These are phyloP conservation scores for Drosophila subsilvestris DNA, from an alignment of 2,888 invertebrate species.

Conservation along the genomic window DNA sequence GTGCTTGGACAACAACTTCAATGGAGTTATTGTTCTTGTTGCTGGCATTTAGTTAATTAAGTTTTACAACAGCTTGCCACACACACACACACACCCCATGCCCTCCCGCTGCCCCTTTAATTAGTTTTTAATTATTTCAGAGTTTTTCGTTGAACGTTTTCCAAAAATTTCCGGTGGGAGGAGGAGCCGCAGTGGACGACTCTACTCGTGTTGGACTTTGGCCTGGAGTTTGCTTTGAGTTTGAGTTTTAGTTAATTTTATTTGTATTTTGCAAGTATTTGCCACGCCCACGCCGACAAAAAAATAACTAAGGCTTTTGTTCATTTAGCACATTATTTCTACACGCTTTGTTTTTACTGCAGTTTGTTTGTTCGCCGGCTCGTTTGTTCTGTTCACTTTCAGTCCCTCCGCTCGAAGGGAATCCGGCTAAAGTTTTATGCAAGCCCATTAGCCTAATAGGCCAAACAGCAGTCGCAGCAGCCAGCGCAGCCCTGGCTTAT, in stretches of 20 bases:
- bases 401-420: not conserved
- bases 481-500: conserved; percentile 33
- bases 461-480: conserved; percentile 33
- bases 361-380: conserved; percentile 45
- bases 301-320: conserved; percentile 37
- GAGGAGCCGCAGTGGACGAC: conserved; percentile 19
- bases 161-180: conserved; percentile 34
- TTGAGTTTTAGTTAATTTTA: conserved; percentile 70
- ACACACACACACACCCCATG: conserved; percentile 6
- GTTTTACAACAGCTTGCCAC: conserved; percentile 67
- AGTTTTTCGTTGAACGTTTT: conserved; percentile 46
- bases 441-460: conserved; percentile 63
- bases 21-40: conserved; percentile 57
- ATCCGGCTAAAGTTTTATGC: conserved; percentile 57
- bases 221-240: conserved; percentile 52
- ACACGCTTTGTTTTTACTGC: conserved; percentile 63
- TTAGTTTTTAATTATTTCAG: conserved; percentile 75
- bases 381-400: conserved; percentile 9
- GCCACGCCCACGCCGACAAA: conserved; percentile 38
- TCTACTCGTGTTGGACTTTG: conserved; percentile 38
- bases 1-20: conserved; percentile 39
- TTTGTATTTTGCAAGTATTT: conserved; percentile 65
- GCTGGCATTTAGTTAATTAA: conserved; percentile 72
- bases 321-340: conserved; percentile 69
- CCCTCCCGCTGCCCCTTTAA: conserved; percentile 49